Percentiles rank a stretch among this genome's conserved stretches.
Evolutionary conservation across 2,888 invertebrate genomes (phyloP).

Genomic region (Lasius fuliginosus): DNA sequence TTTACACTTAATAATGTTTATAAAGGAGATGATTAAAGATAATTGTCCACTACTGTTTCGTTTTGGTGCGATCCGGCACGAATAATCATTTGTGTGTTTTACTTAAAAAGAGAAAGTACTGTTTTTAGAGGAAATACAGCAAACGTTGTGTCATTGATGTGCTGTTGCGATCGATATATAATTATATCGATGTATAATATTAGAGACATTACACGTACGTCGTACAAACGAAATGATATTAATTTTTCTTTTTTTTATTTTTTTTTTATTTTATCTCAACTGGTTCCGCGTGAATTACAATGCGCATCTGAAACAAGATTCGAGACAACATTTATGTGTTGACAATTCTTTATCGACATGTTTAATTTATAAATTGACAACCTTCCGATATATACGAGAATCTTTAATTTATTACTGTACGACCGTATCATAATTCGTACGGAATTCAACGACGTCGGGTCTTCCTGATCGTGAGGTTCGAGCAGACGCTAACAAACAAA

Average conservation of each 20-base stretch:
- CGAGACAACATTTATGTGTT: not conserved
- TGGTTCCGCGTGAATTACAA: slow-evolving; percentile 9
- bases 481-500: slow-evolving; percentile 64
- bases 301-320: not conserved
- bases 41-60: not conserved
- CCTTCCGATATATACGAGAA: not conserved
- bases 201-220: not conserved
- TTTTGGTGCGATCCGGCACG: not conserved
- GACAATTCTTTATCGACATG: slow-evolving; percentile 16
- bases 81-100: not conserved
- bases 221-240: not conserved
- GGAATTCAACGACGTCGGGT: not conserved
- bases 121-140: not conserved
- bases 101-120: not conserved
- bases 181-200: too few relatives aligned
- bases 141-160: not conserved
- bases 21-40: not conserved
- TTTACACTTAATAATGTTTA: not conserved
- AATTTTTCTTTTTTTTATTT: slow-evolving; percentile 3
- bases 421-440: not conserved
- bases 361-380: slow-evolving; percentile 22
- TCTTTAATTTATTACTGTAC: slow-evolving; percentile 40
- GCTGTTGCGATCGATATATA: not conserved
- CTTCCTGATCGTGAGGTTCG: not conserved
- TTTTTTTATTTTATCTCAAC: slow-evolving; percentile 13